phyloP scores from a whole-genome alignment of 1,140 invertebrate genomes.

The Euura saliciscinereae region DNA sequence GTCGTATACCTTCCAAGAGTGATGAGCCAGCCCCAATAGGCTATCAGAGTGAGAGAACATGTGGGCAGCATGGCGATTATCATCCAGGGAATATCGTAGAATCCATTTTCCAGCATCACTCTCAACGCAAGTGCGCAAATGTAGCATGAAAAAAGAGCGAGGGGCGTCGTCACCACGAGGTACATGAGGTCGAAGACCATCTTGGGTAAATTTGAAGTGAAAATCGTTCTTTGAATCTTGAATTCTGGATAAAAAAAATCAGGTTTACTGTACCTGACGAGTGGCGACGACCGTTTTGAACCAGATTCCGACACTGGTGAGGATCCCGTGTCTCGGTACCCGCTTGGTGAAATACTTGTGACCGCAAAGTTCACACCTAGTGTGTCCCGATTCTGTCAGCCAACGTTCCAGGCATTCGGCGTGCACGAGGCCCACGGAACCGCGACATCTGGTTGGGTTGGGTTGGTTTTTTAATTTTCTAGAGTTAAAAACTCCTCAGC shows the following conservation, averaged over 20 bases:
- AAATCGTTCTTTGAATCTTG: not conserved
- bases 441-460: slow-evolving; percentile 63
- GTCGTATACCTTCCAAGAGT: slow-evolving; percentile 52
- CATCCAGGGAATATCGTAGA: slow-evolving; percentile 54
- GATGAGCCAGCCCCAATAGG: slow-evolving; percentile 56
- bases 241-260: not conserved
- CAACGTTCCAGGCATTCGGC: slow-evolving; percentile 71
- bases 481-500: too few relatives aligned
- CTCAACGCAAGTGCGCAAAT: slow-evolving; percentile 60
- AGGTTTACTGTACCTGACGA: slow-evolving; percentile 52
- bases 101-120: slow-evolving; percentile 44
- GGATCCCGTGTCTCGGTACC: slow-evolving; percentile 61
- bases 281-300: slow-evolving; percentile 63
- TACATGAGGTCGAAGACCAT: slow-evolving; percentile 63
- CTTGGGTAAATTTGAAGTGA: slow-evolving; percentile 41
- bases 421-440: slow-evolving; percentile 71
- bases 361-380: slow-evolving; percentile 66
- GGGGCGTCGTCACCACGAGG: slow-evolving; percentile 62
- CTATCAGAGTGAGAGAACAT: slow-evolving; percentile 50
- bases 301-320: slow-evolving; percentile 61
- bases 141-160: slow-evolving; percentile 64
- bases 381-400: slow-evolving; percentile 68
- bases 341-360: slow-evolving; percentile 61
- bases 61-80: slow-evolving; percentile 55
- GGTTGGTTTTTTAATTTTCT: too few relatives aligned